Evolutionary conservation across 2,797 vertebrate genomes (phyloP).

Genomic region (Silurus lanzhouensis): DNA sequence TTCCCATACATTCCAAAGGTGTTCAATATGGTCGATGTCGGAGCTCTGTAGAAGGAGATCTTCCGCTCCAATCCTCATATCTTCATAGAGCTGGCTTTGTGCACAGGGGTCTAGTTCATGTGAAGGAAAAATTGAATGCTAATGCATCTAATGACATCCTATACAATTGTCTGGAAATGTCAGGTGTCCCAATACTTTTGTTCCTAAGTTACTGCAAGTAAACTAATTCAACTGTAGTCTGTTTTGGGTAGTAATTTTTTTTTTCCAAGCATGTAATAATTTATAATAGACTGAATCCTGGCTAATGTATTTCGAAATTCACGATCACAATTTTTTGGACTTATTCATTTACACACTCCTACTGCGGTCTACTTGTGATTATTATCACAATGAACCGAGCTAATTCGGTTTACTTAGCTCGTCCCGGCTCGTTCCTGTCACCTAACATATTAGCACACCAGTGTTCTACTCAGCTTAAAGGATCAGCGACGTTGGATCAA

Average conservation of each 20-base stretch:
- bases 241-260: background rate
- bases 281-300: background rate
- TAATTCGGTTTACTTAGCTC: slow-evolving; percentile 29
- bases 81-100: background rate
- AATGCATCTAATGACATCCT: background rate
- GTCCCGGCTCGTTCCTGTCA: background rate
- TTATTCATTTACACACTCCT: background rate
- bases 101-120: background rate
- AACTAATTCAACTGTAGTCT: background rate
- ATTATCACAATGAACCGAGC: slow-evolving; percentile 1
- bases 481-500: slow-evolving; percentile 12
- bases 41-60: too few relatives aligned
- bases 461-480: slow-evolving; percentile 11
- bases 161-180: background rate
- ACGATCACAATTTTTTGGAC: background rate
- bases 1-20: too few relatives aligned
- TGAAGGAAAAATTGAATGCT: background rate
- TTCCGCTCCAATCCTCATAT: background rate
- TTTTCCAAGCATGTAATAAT: background rate
- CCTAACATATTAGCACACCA: background rate
- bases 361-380: slow-evolving; percentile 25
- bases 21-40: too few relatives aligned
- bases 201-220: background rate
- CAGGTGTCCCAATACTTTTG: background rate
- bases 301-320: background rate